phyloP scores from a whole-genome alignment of 2,797 vertebrate species.

The Esox masquinongy region DNA sequence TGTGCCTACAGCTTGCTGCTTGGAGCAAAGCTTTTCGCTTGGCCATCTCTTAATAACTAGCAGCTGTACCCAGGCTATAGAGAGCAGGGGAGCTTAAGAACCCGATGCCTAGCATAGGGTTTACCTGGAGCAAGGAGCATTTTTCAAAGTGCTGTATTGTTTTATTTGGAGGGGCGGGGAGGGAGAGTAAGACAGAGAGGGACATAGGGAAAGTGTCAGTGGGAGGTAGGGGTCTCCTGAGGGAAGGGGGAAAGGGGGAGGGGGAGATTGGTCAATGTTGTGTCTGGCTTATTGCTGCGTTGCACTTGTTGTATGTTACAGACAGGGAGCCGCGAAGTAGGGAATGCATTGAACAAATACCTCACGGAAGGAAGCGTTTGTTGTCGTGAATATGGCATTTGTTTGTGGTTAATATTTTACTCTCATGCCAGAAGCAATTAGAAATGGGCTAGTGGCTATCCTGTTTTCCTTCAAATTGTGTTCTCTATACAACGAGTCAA shows the following conservation, averaged over 20 bases:
- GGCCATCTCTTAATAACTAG: background rate
- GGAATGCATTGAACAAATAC: background rate
- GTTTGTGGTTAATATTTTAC: background rate
- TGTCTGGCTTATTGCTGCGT: constrained; percentile 74
- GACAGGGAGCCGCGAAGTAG: constrained; percentile 19
- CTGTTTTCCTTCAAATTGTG: constrained; percentile 24
- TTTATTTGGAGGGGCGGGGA: constrained; percentile 55
- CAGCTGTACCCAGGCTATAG: background rate
- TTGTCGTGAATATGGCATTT: background rate
- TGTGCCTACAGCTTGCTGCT: background rate
- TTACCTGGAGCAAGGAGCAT: constrained; percentile 57
- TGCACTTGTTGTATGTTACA: constrained; percentile 72
- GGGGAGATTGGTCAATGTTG: constrained; percentile 69
- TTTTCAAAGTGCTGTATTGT: constrained; percentile 74
- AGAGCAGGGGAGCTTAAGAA: constrained; percentile 22
- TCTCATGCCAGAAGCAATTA: background rate
- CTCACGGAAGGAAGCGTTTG: background rate
- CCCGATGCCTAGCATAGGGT: constrained; percentile 24
- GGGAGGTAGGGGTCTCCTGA: constrained; percentile 19
- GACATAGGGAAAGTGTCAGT: constrained; percentile 16
- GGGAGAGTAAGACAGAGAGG: constrained; percentile 14
- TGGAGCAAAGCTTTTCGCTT: background rate
- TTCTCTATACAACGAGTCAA: background rate
- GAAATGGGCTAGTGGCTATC: too few relatives aligned
- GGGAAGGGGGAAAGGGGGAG: constrained; percentile 17